A percentile compares a stretch with the other conserved stretches of the same genome.
Conservation (phyloP, 2,888 invertebrate species). For the Oasisia sp. region DNA sequence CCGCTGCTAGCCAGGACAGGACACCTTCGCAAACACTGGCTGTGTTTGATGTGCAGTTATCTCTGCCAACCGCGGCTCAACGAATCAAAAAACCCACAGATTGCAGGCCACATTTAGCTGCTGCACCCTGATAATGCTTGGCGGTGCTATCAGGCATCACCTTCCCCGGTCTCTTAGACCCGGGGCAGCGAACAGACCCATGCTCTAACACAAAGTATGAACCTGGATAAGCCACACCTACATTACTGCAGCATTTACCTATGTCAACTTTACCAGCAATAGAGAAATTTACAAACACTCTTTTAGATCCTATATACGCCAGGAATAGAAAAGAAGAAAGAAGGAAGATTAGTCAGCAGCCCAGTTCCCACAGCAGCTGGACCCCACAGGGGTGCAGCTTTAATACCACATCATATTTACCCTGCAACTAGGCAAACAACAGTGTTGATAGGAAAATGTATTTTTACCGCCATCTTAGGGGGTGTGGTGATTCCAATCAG, state of each 20-base stretch:
- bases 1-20: not conserved
- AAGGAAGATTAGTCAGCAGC: too few relatives aligned
- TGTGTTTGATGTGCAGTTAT: not conserved
- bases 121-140: not conserved
- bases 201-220: not conserved
- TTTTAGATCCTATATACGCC: too few relatives aligned
- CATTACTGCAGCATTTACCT: not conserved
- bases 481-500: not conserved
- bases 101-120: not conserved
- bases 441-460: not conserved
- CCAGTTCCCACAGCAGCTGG: not conserved
- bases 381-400: not conserved
- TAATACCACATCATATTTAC: not conserved
- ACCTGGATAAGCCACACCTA: not conserved
- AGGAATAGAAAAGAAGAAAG: too few relatives aligned
- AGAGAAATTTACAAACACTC: too few relatives aligned
- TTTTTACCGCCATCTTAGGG: not conserved
- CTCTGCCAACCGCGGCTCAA: not conserved
- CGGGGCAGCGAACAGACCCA: not conserved
- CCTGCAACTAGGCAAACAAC: slow-evolving; percentile 6
- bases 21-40: not conserved
- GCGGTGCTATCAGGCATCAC: not conserved
- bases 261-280: too few relatives aligned
- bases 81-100: not conserved
- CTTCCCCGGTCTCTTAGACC: not conserved